Base-by-base conservation (phyloP, 2,888 invertebrate species). In the Macaria liturata region DNA sequence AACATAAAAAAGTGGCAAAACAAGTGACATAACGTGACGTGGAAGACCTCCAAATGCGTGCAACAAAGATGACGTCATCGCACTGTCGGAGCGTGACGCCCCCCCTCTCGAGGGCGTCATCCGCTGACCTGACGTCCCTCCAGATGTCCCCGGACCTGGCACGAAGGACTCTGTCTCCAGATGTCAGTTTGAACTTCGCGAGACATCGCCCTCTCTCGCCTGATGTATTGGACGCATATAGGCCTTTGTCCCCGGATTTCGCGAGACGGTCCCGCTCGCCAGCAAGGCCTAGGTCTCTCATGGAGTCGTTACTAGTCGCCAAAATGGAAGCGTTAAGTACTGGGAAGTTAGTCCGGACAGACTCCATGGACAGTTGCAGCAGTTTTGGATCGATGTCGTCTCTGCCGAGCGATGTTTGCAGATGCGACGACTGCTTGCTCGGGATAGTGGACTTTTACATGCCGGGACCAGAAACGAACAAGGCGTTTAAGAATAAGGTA, bases 381-480 rank as follows among this genome's bases (percentile, higher is more conserved):
- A 95, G 95, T 55, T 91, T 94, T 57, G 93, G 94, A 20, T 95
- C 95, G 0, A 91, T 93, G 78, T 94, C 95, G 58, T 96, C 96
- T 5, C 73, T 94, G 65, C 91, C 94, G 4, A 95, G 95, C 81
- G 96, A 96, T 75, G 94, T 96, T 67, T 97, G 97, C 83, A 93
- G 95, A 62, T 97, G 97, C 80, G 97, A 97, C 79, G 97, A 97
- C 83, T 97, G 97, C 72, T 87, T 97, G 62, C 92, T 97, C 67
- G 97, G 96, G 4, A 97, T 97, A 66, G 96, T 95, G 67, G 97
- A 97, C 88, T 93, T 94, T 68, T 95, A 96, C 79, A 92, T 93
- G 75, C 91, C 92, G 46, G 86, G 79, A 49, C 93, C 94, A 52
- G 93, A 93, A 64, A 85, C 90, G 44, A 93, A 89, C 65, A 88